Percentiles rank a stretch among this genome's conserved stretches.
Conservation (phyloP, 35 echinoderm and acorn worm genomes). For the Apostichopus japonicus region DNA sequence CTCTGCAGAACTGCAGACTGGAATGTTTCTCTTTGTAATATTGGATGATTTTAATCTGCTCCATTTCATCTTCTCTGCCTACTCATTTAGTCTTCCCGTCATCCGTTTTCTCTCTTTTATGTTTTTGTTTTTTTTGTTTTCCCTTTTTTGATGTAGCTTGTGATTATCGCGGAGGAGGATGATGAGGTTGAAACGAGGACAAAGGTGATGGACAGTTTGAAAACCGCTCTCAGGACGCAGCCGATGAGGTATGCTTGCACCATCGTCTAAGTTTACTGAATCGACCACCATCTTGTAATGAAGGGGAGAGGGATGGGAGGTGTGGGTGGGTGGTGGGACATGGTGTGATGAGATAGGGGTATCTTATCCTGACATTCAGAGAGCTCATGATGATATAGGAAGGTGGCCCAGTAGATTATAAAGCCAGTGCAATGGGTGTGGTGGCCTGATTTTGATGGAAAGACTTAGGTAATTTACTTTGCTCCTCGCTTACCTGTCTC, state of each 20-base stretch:
- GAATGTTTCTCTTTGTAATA: background rate
- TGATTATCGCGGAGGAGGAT: conserved; percentile 65
- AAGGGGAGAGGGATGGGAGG: background rate
- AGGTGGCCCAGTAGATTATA: too few species aligned
- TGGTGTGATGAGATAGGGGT: too few species aligned
- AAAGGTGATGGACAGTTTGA: conserved; percentile 94
- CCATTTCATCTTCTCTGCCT: too few species aligned
- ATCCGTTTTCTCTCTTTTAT: background rate
- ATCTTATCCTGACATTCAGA: too few species aligned
- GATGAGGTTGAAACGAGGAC: conserved; percentile 84
- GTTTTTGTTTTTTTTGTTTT: conserved; percentile 1
- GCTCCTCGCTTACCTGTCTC: too few species aligned
- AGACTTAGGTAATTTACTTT: too few species aligned
- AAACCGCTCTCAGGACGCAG: conserved; percentile 95
- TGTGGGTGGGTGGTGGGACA: background rate
- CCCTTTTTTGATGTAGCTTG: conserved; percentile 50
- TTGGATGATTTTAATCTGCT: background rate
- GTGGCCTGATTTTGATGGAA: too few species aligned
- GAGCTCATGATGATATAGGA: too few species aligned
- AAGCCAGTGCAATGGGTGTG: too few species aligned
- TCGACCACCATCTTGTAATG: background rate
- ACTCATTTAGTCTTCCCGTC: background rate
- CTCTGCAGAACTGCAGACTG: background rate
- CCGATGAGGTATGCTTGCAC: conserved; percentile 83
- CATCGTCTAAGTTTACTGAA: background rate